Percentiles rank a stretch among this genome's conserved stretches.
phyloP scores from a whole-genome alignment of 2,797 vertebrate species.

The Okamejei kenojei region DNA sequence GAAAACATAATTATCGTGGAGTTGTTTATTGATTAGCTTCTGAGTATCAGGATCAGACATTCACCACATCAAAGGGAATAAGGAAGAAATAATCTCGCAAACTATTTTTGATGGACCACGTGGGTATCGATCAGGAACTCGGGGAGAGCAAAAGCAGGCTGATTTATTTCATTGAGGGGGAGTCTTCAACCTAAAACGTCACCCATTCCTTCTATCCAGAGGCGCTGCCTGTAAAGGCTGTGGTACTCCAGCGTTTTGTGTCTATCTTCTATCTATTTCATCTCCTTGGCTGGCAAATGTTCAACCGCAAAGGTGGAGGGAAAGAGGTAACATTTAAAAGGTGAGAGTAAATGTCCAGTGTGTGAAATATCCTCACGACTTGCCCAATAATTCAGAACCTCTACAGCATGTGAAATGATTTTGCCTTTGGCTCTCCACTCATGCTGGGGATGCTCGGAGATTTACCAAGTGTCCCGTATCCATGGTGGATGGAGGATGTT shows the following conservation, averaged over 20 bases:
- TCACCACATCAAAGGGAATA: background rate
- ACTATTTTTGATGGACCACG: too few species aligned
- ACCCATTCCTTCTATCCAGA: too few species aligned
- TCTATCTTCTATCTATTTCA: background rate
- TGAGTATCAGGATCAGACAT: background rate
- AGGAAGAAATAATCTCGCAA: background rate
- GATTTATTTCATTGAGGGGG: too few species aligned
- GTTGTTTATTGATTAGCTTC: too few species aligned
- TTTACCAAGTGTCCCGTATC: too few species aligned
- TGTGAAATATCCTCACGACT: background rate
- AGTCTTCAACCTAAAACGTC: too few species aligned
- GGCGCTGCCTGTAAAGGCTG: too few species aligned
- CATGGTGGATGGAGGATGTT: too few species aligned
- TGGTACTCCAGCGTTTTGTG: too few species aligned
- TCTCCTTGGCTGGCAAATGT: background rate
- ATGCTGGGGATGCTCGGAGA: background rate
- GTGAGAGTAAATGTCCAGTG: too few species aligned
- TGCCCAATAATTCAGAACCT: background rate
- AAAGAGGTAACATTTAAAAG: background rate
- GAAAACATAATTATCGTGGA: too few species aligned
- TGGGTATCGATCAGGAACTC: background rate
- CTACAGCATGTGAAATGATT: background rate
- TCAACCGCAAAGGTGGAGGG: background rate
- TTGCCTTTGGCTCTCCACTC: too few species aligned
- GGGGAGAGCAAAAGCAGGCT: background rate